A percentile compares a stretch with the other conserved stretches of the same genome.
phyloP scores from a whole-genome alignment of 2,888 invertebrate species.

The Parnassius apollo region DNA sequence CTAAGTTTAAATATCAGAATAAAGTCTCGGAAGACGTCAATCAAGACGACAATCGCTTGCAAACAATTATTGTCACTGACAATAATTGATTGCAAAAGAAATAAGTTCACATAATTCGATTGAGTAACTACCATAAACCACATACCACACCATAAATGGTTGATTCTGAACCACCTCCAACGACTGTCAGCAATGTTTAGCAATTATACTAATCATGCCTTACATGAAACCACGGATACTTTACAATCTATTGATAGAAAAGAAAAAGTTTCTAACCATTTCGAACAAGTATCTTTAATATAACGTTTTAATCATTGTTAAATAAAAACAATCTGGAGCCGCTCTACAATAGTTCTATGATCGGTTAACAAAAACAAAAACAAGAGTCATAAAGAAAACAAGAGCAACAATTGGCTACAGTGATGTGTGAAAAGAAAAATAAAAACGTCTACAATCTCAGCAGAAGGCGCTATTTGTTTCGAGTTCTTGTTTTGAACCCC shows the following conservation, averaged over 20 bases:
- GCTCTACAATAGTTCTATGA: conserved; percentile 16
- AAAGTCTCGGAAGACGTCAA: too few species aligned
- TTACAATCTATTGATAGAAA: background rate
- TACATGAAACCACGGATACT: too few species aligned
- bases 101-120: too few species aligned
- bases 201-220: too few species aligned
- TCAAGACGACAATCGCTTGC: too few species aligned
- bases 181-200: too few species aligned
- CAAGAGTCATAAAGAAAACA: conserved; percentile 39
- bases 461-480: conserved; percentile 48
- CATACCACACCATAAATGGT: too few species aligned
- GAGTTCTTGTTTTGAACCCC: conserved; percentile 54
- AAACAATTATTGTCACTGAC: too few species aligned
- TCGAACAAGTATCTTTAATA: conserved; percentile 4
- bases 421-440: conserved; percentile 46
- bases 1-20: too few species aligned
- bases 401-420: conserved; percentile 62
- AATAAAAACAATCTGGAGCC: conserved; percentile 18
- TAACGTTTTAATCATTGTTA: conserved; percentile 8
- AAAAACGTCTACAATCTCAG: conserved; percentile 44
- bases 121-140: too few species aligned
- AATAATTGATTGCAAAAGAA: too few species aligned
- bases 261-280: background rate
- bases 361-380: conserved; percentile 27
- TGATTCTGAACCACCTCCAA: too few species aligned